Conservation (phyloP, 1,140 invertebrate species). For the Macrocentrus cingulum region DNA sequence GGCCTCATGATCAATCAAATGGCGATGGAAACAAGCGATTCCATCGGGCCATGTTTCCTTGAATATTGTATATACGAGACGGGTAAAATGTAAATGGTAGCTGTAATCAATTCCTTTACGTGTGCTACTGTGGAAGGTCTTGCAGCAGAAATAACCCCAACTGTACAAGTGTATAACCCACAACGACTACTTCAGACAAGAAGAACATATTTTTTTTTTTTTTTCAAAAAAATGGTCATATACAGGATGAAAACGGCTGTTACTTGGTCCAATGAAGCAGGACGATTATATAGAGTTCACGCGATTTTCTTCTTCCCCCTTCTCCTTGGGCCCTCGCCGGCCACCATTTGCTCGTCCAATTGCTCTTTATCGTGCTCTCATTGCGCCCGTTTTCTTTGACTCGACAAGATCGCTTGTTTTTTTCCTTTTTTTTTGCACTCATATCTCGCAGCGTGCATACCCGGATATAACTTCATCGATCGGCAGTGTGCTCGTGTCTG, state of each 20-base stretch:
- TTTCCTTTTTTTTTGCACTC: conserved; percentile 18
- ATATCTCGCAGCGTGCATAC: conserved; percentile 25
- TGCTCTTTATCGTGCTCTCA: neutral
- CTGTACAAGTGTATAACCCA: conserved; percentile 5
- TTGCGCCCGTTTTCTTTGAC: conserved; percentile 7
- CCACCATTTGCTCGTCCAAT: conserved; percentile 4
- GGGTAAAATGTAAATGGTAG: too few species aligned
- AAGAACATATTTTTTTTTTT: too few species aligned
- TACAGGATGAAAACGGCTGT: too few species aligned
- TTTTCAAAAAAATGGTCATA: too few species aligned
- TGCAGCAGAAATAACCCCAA: conserved; percentile 34
- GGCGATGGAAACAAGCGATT: neutral
- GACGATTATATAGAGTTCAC: conserved; percentile 1
- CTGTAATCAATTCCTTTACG: neutral
- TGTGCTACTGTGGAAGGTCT: conserved; percentile 17
- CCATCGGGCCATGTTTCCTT: neutral
- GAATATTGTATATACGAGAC: neutral
- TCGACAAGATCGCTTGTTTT: conserved; percentile 7
- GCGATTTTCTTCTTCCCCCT: neutral
- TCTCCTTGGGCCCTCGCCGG: neutral
- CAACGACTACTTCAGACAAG: too few species aligned
- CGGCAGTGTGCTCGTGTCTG: conserved; percentile 28
- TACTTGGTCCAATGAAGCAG: conserved; percentile 7
- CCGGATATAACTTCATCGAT: conserved; percentile 33
- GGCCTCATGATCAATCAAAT: conserved; percentile 2